Conservation (phyloP, 2,797 vertebrate species). For the Lates japonicus region DNA sequence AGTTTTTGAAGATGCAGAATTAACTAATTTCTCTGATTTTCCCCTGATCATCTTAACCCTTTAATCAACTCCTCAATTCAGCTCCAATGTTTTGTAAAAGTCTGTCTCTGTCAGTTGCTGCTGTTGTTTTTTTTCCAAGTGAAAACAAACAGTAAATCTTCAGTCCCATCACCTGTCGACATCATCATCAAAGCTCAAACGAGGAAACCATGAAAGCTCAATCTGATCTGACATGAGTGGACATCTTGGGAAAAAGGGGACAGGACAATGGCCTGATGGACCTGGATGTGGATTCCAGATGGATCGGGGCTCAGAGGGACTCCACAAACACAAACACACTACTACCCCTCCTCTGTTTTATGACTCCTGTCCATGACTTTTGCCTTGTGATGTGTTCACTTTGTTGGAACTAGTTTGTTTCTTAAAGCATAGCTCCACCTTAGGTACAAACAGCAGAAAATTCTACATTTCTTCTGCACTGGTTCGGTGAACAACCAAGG, state of each 20-base stretch:
- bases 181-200: slow-evolving; percentile 63
- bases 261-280: slow-evolving; percentile 11
- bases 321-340: slow-evolving; percentile 27
- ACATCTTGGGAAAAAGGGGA: slow-evolving; percentile 41
- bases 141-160: slow-evolving; percentile 45
- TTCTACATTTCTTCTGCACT: background rate
- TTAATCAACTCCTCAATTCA: background rate
- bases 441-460: background rate
- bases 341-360: slow-evolving; percentile 51
- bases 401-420: background rate
- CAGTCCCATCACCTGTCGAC: slow-evolving; percentile 36
- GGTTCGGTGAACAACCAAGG: too few species aligned
- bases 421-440: background rate
- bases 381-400: background rate
- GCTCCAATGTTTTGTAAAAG: background rate
- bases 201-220: slow-evolving; percentile 59
- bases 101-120: slow-evolving; percentile 3
- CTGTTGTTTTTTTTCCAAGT: slow-evolving; percentile 9
- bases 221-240: slow-evolving; percentile 10
- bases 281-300: slow-evolving; percentile 75
- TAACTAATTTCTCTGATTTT: background rate
- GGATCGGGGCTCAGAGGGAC: slow-evolving; percentile 50
- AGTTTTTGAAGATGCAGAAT: background rate
- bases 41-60: rapidly evolving
- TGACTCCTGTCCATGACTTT: slow-evolving; percentile 36